These are phyloP conservation scores for Suricata suricatta DNA, from an alignment of 2,113 vertebrate genomes.

Conservation along the genomic window DNA sequence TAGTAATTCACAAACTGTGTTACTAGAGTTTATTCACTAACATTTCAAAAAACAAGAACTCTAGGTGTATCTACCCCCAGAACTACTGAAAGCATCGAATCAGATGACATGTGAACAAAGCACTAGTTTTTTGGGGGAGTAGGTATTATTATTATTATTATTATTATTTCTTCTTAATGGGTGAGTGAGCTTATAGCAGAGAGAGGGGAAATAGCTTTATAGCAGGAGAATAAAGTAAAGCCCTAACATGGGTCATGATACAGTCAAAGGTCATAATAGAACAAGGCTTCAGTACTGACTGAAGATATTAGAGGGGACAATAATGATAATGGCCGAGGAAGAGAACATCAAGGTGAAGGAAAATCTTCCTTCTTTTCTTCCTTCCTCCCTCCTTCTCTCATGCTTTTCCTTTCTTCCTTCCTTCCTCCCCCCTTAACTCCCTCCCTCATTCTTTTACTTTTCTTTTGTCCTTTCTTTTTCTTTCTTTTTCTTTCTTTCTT, in stretches of 20 bases:
- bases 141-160: neutral
- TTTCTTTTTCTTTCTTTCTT: too few species aligned
- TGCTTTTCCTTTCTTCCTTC: neutral
- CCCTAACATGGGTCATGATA: neutral
- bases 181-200: neutral
- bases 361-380: neutral
- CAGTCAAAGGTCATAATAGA: neutral
- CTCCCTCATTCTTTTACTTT: neutral
- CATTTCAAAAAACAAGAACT: neutral
- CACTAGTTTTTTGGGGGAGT: neutral
- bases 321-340: neutral
- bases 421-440: neutral
- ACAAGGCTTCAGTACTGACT: neutral
- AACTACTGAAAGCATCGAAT: neutral
- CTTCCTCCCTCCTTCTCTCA: too few species aligned
- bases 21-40: neutral
- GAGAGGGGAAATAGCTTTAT: neutral
- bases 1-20: neutral
- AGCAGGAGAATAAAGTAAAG: neutral
- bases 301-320: neutral
- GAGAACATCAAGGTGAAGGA: neutral
- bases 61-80: neutral
- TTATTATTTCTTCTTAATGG: neutral
- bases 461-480: neutral
- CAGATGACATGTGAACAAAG: neutral